Evolutionary conservation across 2,113 vertebrate genomes (phyloP), one percentile per base, ranked within the genome.

Genomic region (Cephalopterus ornatus): DNA sequence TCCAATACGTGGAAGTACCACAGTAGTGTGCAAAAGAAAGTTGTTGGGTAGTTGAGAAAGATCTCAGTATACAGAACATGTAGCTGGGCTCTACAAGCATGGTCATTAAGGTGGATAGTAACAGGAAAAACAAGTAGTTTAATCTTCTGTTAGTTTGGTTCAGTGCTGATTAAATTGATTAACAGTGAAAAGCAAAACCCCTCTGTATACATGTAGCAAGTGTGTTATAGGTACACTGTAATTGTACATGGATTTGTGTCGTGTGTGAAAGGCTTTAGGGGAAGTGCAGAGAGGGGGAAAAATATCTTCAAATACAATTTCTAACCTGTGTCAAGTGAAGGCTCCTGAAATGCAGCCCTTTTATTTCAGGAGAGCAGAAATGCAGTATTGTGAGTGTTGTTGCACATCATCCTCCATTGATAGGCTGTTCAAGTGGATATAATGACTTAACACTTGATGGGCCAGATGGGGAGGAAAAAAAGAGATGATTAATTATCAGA

Each of bases 71-170:
- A 28, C 18, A 47, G 55, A 71, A 41, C 17, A 3, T 41, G 21
- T 17, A 3, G 19, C 42, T 55, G 28, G 11, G 17, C 53, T 47
- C 41, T 47, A 14, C n/a, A 39, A 14, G 62, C 5, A 0, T 7
- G 15, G 41, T 79, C 41, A 24, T 49, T 68, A 47, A 33, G 27
- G 62, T 46, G 15, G 58, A 55, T 21, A 37, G 12, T 46, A 39
- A 67, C 44, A 83, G 81, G 81, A 20, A 79, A 82, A 83, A 72
- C 20, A 20, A 47, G 53, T 58, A 52, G n/a, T 73, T 92, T 53
- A 63, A 67, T 91, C 81, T 72, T 70, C 42, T 85, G 61, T 33
- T 94, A 12, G 88, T 88, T 73, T 85, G 52, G 23, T 65, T 90
- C 2, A 1, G 22, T 70, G 49, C 28, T 85, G 71, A 70, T 82